Percentiles rank a stretch among this genome's conserved stretches.
These are phyloP conservation scores for Pararge aegeria DNA, from an alignment of 1,140 invertebrate species.

Conservation along the genomic window DNA sequence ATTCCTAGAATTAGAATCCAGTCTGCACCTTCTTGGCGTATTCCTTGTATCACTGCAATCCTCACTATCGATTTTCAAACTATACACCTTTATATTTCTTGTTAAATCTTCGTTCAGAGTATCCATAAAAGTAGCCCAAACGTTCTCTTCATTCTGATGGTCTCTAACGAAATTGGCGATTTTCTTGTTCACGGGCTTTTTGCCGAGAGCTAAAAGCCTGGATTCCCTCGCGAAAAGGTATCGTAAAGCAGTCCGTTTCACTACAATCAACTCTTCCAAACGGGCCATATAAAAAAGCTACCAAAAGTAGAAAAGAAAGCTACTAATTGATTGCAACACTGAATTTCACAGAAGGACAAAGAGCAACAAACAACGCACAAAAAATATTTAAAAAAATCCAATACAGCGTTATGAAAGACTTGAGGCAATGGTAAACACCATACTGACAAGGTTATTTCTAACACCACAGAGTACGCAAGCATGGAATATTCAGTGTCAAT, in stretches of 20 bases:
- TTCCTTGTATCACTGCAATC: background rate
- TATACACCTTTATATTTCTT: slow-evolving; percentile 39
- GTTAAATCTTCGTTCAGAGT: slow-evolving; percentile 58
- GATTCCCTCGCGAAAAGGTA: slow-evolving; percentile 57
- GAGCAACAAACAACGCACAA: background rate
- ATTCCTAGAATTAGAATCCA: background rate
- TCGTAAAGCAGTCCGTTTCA: slow-evolving; percentile 50
- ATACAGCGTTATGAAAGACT: slow-evolving; percentile 2
- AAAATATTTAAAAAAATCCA: background rate
- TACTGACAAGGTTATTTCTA: background rate
- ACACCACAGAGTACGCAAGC: background rate
- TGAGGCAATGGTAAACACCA: background rate
- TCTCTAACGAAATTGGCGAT: slow-evolving; percentile 52
- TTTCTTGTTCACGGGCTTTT: slow-evolving; percentile 60
- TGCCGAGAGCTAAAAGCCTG: slow-evolving; percentile 48
- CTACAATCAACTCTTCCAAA: slow-evolving; percentile 57
- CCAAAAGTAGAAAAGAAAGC: background rate
- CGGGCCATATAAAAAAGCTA: slow-evolving; percentile 54
- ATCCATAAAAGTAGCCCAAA: slow-evolving; percentile 44
- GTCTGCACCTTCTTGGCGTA: slow-evolving; percentile 1
- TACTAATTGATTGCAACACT: background rate
- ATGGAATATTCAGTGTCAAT: slow-evolving; percentile 42
- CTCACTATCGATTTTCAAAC: background rate
- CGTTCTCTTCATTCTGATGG: slow-evolving; percentile 38
- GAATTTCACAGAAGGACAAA: background rate